Percentiles rank a stretch among this genome's conserved stretches.
Evolutionary conservation across 64 coral and sea anemone species (phyloP).

Genomic region (Cladopsammia gracilis): DNA sequence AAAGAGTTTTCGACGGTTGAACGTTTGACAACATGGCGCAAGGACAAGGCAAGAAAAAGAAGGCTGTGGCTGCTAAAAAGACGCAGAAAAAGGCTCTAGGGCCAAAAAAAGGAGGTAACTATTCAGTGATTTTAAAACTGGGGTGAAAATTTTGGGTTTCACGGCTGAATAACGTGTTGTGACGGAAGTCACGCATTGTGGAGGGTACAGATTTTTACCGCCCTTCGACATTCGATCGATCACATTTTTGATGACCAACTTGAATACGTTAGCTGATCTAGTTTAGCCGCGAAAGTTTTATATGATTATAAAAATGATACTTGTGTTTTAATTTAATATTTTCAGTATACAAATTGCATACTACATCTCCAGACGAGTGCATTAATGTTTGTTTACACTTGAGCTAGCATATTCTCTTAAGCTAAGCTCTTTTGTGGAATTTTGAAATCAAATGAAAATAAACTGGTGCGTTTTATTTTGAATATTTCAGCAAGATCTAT

Average conservation of each 20-base stretch:
- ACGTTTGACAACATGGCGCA: constrained; percentile 67
- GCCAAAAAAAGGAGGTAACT: constrained; percentile 88
- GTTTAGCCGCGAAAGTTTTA: not conserved
- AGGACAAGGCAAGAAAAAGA: constrained; percentile 87
- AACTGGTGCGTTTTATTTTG: not conserved
- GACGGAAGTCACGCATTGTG: constrained; percentile 44
- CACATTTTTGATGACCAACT: not conserved
- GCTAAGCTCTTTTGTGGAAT: not conserved
- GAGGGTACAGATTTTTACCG: not conserved
- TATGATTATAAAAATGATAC: not conserved
- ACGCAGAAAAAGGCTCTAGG: constrained; percentile 78
- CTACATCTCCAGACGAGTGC: too few species aligned
- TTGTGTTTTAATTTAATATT: too few species aligned
- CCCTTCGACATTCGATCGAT: not conserved
- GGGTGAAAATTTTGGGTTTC: not conserved
- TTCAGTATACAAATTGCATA: too few species aligned
- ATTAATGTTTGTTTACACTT: not conserved
- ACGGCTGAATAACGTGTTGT: not conserved
- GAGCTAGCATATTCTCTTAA: not conserved
- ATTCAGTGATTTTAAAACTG: not conserved
- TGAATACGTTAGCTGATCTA: not conserved
- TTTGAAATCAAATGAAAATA: not conserved
- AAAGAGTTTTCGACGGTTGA: constrained; percentile 12
- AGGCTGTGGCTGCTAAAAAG: constrained; percentile 56
- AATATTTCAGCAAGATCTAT: constrained; percentile 41